Conservation (phyloP, 2,797 vertebrate species). For the Thalassophryne amazonica region DNA sequence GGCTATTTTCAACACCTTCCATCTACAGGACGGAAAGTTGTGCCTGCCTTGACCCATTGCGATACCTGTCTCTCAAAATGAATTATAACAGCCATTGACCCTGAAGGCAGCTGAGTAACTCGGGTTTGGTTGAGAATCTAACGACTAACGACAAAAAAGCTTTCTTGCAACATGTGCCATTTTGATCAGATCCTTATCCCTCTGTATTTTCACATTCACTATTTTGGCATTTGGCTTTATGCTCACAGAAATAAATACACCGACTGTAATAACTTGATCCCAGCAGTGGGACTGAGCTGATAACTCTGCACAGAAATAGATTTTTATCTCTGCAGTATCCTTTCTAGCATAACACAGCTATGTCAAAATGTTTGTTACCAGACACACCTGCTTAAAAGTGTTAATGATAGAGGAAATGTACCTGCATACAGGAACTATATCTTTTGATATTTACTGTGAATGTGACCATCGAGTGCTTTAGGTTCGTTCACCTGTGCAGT, state of each 20-base stretch:
- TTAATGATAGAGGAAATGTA: constrained; percentile 19
- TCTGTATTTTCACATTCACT: constrained; percentile 52
- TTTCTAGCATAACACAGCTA: too few relatives aligned
- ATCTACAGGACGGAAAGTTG: constrained; percentile 31
- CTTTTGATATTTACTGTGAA: constrained; percentile 27
- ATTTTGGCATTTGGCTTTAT: constrained; percentile 55
- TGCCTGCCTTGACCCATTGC: constrained; percentile 43
- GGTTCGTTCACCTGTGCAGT: constrained; percentile 9
- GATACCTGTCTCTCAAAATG: constrained; percentile 68
- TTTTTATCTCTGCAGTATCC: constrained; percentile 34
- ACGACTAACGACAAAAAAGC: constrained; percentile 45
- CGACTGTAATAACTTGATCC: constrained; percentile 48
- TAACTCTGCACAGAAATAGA: constrained; percentile 34
- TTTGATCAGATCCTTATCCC: constrained; percentile 60
- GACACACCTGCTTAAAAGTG: constrained; percentile 27
- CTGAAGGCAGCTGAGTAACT: constrained; percentile 54
- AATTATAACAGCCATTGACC: constrained; percentile 67
- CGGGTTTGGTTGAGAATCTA: constrained; percentile 52
- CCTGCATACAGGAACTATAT: neutral
- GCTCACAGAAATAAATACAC: constrained; percentile 43
- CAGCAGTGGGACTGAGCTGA: constrained; percentile 40
- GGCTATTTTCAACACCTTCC: constrained; percentile 43
- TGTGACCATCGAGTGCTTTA: constrained; percentile 16
- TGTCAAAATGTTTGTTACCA: too few relatives aligned
- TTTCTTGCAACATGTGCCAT: constrained; percentile 41